Evolutionary conservation across 2,888 invertebrate genomes (phyloP), one percentile per base, ranked within the genome.

Genomic region (Plebejus argus): DNA sequence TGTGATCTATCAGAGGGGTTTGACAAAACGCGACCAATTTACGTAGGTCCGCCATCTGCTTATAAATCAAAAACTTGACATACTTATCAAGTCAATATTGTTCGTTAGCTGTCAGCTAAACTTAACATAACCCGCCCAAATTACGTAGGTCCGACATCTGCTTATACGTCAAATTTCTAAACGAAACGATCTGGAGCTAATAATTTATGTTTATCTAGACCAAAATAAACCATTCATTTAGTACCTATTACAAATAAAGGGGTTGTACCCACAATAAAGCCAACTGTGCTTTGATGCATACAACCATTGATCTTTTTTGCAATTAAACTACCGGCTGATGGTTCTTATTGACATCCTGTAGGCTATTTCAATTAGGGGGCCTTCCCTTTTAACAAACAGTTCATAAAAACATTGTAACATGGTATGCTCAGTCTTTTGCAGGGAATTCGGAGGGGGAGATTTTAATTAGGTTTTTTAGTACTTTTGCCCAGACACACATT

Each of bases 281-380:
- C 66, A 66, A 66, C 66, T 66, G 66, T 28, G 18, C 66, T 66
- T 28, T 66, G 66, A 66, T 33, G 66, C 66, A 33, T 28, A 66
- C 28, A 15, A 6, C 66, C 66, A 66, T 66, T 66, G 66, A 66
- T 66, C 66, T 66, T 66, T 66, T 66, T 66, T 66, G 28, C 28
- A 66, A 66, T 66, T 66, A 66, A 66, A 15, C 66, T 33, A 66
- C 66, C 66, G 66, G 28, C 66, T 15, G 18, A 66, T 66, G 66
- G 66, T 28, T 66, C 66, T 15, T 66, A 66, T 66, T 28, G 66
- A 66, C 28, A 33, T 66, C 28, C 66, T 66, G 66, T 66, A 33
- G 66, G 66, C 66, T 66, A 66, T 66, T 66, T 66, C 66, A 66
- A 66, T 66, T 66, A 66, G 66, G 66, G 66, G 28, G 66, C 66